These are phyloP conservation scores for Coendou prehensilis DNA, from an alignment of 2,797 vertebrate genomes.

Conservation along the genomic window DNA sequence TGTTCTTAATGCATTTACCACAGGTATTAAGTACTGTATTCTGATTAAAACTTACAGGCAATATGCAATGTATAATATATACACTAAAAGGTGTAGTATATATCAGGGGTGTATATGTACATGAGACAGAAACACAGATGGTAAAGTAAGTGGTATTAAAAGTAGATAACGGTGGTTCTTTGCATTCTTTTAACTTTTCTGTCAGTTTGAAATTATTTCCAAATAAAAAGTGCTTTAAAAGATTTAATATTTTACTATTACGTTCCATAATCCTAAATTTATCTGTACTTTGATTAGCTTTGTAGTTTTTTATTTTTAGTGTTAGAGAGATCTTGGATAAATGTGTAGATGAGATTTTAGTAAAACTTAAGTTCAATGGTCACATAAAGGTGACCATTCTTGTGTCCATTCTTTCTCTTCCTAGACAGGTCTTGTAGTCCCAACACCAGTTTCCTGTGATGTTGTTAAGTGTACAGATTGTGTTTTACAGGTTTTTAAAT, in stretches of 20 bases:
- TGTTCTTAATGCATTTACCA: not conserved
- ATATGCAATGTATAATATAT: not conserved
- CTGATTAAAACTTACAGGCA: not conserved
- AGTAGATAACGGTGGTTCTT: not conserved
- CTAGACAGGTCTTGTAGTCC: not conserved
- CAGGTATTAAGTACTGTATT: not conserved
- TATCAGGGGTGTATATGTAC: not conserved
- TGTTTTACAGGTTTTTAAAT: not conserved
- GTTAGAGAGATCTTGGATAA: conserved; percentile 50
- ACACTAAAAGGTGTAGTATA: not conserved
- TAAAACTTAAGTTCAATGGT: conserved; percentile 30
- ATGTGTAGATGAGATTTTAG: not conserved
- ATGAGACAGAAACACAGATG: not conserved
- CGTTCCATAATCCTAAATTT: conserved; percentile 20
- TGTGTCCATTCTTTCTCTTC: not conserved
- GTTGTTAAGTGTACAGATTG: not conserved
- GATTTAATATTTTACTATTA: not conserved
- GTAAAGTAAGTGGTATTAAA: not conserved
- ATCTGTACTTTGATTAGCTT: conserved; percentile 15
- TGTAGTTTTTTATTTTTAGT: not conserved
- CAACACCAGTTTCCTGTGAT: not conserved
- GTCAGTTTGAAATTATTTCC: conserved; percentile 47
- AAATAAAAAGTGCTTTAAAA: conserved; percentile 25
- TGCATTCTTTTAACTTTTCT: not conserved
- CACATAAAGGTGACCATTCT: not conserved